Percentiles rank a stretch among this genome's conserved stretches.
Conservation (phyloP, 2,113 vertebrate genomes). For the Eleginops maclovinus region DNA sequence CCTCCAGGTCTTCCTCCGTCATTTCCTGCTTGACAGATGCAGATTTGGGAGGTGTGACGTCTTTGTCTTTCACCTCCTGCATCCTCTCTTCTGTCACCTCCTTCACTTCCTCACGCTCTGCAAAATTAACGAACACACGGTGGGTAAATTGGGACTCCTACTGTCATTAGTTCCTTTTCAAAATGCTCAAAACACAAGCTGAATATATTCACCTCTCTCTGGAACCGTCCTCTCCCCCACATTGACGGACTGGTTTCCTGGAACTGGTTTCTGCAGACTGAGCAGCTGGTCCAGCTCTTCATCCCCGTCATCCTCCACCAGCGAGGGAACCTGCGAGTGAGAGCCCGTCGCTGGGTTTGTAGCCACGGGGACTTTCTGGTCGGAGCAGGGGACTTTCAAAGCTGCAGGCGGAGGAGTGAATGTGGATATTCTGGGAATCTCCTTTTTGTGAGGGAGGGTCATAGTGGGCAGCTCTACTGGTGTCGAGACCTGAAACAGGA, state of each 20-base stretch:
- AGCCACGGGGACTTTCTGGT: background rate
- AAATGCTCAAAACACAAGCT: background rate
- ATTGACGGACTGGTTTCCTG: constrained; percentile 11
- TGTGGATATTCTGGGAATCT: constrained; percentile 46
- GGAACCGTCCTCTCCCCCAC: background rate
- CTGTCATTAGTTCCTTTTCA: too few relatives aligned
- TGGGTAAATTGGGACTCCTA: too few relatives aligned
- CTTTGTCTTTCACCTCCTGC: constrained; percentile 34
- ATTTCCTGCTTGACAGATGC: constrained; percentile 71
- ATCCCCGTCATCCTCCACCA: constrained; percentile 82
- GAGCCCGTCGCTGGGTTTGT: background rate
- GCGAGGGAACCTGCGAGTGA: constrained; percentile 1
- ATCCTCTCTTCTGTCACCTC: constrained; percentile 26
- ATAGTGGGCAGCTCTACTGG: constrained; percentile 88
- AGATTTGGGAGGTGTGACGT: constrained; percentile 16
- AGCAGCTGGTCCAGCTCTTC: constrained; percentile 92
- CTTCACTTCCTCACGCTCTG: constrained; percentile 50
- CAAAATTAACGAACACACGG: background rate
- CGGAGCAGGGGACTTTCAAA: background rate
- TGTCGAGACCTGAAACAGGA: constrained; percentile 79
- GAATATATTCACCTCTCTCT: constrained; percentile 59
- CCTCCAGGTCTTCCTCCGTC: constrained; percentile 94
- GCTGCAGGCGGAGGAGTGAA: constrained; percentile 60
- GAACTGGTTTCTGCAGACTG: constrained; percentile 82
- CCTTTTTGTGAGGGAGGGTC: constrained; percentile 76